Conservation (phyloP, 2,888 invertebrate species). For the Sminthurinus aureus region DNA sequence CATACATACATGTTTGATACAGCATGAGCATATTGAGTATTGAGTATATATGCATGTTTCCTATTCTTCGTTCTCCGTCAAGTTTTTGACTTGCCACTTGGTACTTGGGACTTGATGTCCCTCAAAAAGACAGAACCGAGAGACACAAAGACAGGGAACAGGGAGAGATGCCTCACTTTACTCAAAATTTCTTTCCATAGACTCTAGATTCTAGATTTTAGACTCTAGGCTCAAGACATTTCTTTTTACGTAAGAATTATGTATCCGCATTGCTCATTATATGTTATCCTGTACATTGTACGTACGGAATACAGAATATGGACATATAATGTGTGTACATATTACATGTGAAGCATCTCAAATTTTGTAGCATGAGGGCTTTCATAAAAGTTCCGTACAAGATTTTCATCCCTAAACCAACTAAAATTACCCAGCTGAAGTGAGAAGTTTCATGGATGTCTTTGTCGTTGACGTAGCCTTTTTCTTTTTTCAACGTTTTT, state of each 20-base stretch:
- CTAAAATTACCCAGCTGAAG: not conserved
- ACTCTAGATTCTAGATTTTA: no score
- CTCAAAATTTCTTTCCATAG: slow-evolving; percentile 4
- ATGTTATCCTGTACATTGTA: no score
- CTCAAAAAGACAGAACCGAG: slow-evolving; percentile 1
- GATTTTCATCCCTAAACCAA: not conserved
- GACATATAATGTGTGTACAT: no score
- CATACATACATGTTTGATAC: no score
- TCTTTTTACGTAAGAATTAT: not conserved
- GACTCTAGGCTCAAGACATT: no score
- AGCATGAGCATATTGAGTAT: no score
- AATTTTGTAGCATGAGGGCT: not conserved
- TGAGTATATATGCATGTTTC: not conserved
- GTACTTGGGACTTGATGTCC: slow-evolving; percentile 6
- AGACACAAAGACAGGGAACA: no score
- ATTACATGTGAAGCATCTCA: no score
- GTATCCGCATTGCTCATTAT: not conserved
- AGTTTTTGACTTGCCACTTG: slow-evolving; percentile 3
- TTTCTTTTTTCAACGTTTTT: not conserved
- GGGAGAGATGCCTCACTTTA: not conserved
- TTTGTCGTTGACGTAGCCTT: not conserved
- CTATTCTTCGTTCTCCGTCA: not conserved
- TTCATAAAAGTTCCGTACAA: not conserved
- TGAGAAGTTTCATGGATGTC: not conserved
- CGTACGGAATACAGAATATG: not conserved